These are phyloP conservation scores for Enteromius treurensis DNA, from an alignment of 2,797 vertebrate species.

Conservation along the genomic window DNA sequence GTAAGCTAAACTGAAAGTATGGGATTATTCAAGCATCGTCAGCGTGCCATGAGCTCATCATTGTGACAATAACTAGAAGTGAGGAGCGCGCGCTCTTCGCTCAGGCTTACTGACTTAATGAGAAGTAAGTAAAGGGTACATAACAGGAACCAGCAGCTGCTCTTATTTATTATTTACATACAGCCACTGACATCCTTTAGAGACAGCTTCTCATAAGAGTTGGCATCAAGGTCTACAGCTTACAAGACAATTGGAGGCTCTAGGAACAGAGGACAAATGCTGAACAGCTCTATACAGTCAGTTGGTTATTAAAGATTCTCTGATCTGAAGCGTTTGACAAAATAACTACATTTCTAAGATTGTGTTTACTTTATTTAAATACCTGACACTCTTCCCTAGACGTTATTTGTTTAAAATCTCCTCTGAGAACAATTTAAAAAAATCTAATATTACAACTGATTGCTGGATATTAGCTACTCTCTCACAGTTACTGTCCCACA, in stretches of 20 bases:
- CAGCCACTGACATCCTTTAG: constrained; percentile 56
- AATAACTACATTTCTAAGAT: constrained; percentile 19
- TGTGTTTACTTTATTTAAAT: neutral
- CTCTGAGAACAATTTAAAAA: neutral
- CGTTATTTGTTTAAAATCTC: constrained; percentile 2
- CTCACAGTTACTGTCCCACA: constrained; percentile 3
- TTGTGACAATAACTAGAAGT: constrained; percentile 46
- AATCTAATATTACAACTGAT: constrained; percentile 15
- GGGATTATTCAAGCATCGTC: neutral
- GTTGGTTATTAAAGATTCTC: constrained; percentile 14
- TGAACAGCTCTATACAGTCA: neutral
- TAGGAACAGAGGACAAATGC: constrained; percentile 21
- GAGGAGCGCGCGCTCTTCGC: constrained; percentile 14
- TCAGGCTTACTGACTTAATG: constrained; percentile 55
- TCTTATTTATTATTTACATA: constrained; percentile 66
- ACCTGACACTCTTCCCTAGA: neutral
- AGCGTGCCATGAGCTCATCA: neutral
- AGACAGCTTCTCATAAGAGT: constrained; percentile 50
- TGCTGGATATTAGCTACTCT: constrained; percentile 19
- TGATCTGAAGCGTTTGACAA: neutral
- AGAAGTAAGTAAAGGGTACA: constrained; percentile 59
- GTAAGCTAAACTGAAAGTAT: neutral
- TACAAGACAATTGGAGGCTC: constrained; percentile 30
- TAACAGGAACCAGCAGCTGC: constrained; percentile 63
- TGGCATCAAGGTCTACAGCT: constrained; percentile 48